Percentiles rank a stretch among this genome's conserved stretches.
These are phyloP conservation scores for Phenacoccus solenopsis DNA, from an alignment of 1,140 invertebrate genomes.

Conservation along the genomic window DNA sequence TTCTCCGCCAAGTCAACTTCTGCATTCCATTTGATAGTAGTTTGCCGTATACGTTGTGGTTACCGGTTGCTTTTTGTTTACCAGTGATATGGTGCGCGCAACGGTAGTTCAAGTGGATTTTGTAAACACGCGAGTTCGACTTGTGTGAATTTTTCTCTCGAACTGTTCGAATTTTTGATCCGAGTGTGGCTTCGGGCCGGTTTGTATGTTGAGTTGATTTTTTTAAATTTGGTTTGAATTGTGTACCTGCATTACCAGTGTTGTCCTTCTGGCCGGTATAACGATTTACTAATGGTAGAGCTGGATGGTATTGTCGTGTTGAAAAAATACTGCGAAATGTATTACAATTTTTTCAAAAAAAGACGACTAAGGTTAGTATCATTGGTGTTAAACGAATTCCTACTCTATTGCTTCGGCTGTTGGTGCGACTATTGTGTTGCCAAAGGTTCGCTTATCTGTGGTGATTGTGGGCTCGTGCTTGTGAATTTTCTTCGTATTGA, in stretches of 20 bases:
- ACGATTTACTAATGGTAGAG: background rate
- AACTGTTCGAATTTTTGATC: too few relatives aligned
- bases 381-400: too few relatives aligned
- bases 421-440: too few relatives aligned
- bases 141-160: background rate
- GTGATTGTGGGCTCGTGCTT: too few relatives aligned
- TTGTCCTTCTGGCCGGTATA: too few relatives aligned
- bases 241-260: too few relatives aligned
- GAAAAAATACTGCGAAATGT: slow-evolving; percentile 2
- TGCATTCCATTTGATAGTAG: slow-evolving; percentile 1
- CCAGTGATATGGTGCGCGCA: background rate
- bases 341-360: slow-evolving; percentile 4
- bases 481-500: too few relatives aligned
- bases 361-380: background rate
- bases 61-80: background rate
- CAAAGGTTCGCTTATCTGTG: too few relatives aligned
- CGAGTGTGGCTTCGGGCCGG: too few relatives aligned
- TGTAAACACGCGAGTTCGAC: background rate
- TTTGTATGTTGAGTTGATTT: too few relatives aligned
- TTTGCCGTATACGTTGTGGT: background rate
- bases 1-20: background rate
- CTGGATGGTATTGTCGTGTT: background rate
- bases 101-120: background rate
- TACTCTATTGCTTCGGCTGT: too few relatives aligned
- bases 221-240: too few relatives aligned